Percentiles rank a stretch among this genome's conserved stretches.
Evolutionary conservation across 2,888 invertebrate genomes (phyloP).

Genomic region (Nomada fucata): DNA sequence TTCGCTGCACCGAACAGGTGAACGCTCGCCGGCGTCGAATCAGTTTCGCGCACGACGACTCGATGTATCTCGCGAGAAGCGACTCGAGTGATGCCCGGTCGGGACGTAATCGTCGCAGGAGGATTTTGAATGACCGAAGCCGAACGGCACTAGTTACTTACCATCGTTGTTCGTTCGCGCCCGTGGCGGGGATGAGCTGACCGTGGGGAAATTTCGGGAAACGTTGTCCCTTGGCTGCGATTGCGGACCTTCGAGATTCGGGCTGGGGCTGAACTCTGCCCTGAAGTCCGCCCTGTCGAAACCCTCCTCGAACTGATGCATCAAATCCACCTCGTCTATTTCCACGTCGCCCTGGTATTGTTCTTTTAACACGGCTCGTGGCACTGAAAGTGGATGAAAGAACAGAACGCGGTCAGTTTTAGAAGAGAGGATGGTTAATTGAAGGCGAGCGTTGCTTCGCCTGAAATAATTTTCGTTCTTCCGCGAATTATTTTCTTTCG

Average conservation of each 20-base stretch:
- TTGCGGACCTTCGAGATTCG: constrained; percentile 83
- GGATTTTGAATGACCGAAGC: not conserved
- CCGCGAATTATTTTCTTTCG: no score
- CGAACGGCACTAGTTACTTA: constrained; percentile 69
- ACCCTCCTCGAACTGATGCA: constrained; percentile 83
- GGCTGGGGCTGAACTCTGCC: constrained; percentile 84
- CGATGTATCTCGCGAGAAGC: not conserved
- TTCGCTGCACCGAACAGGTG: not conserved
- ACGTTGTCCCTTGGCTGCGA: constrained; percentile 80
- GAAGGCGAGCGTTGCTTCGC: not conserved
- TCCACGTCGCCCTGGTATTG: constrained; percentile 92
- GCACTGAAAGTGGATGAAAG: constrained; percentile 86
- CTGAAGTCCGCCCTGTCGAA: constrained; percentile 85
- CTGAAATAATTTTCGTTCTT: not conserved
- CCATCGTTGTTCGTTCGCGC: constrained; percentile 82
- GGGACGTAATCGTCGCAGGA: constrained; percentile 6
- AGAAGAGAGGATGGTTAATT: not conserved
- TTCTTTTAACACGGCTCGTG: constrained; percentile 92
- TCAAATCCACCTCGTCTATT: constrained; percentile 88
- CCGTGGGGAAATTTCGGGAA: constrained; percentile 78
- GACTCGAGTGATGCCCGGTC: constrained; percentile 8
- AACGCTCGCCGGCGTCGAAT: not conserved
- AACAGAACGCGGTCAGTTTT: not conserved
- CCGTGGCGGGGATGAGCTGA: constrained; percentile 81
- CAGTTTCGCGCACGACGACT: not conserved